Evolutionary conservation across 2,888 invertebrate species (phyloP).

Genomic region (Oligia fasciuncula): DNA sequence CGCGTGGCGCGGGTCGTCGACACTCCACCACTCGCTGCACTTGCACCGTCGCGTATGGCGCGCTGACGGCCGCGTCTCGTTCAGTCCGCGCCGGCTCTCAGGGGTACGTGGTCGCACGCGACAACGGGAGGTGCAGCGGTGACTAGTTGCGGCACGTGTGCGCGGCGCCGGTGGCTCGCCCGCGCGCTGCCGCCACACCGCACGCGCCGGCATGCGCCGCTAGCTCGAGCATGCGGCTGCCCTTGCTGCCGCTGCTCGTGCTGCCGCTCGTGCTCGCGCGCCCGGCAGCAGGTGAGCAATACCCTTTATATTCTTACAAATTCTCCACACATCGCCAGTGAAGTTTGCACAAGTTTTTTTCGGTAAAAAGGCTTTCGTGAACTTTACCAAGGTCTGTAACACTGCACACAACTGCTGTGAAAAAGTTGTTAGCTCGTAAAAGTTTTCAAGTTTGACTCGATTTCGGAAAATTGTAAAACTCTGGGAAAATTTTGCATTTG

Average conservation of each 20-base stretch:
- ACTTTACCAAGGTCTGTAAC: constrained; percentile 39
- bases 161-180: constrained; percentile 66
- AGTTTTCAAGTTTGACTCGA: constrained; percentile 23
- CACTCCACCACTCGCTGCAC: constrained; percentile 75
- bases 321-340: constrained; percentile 31
- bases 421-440: constrained; percentile 34
- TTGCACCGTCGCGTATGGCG: constrained; percentile 70
- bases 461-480: constrained; percentile 10
- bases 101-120: constrained; percentile 78
- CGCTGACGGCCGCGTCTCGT: constrained; percentile 66
- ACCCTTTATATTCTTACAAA: constrained; percentile 38
- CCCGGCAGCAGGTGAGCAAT: constrained; percentile 86
- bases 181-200: constrained; percentile 78
- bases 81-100: constrained; percentile 84
- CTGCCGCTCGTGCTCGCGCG: constrained; percentile 88
- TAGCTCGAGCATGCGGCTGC: constrained; percentile 88
- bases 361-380: constrained; percentile 37
- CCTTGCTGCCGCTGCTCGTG: constrained; percentile 87
- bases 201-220: constrained; percentile 86
- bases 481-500: not conserved
- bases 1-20: constrained; percentile 75
- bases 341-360: constrained; percentile 46
- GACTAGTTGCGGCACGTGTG: constrained; percentile 74
- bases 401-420: not conserved
- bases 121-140: constrained; percentile 72